Evolutionary conservation across 2,888 invertebrate genomes (phyloP).

Genomic region (Branchellion lobata): DNA sequence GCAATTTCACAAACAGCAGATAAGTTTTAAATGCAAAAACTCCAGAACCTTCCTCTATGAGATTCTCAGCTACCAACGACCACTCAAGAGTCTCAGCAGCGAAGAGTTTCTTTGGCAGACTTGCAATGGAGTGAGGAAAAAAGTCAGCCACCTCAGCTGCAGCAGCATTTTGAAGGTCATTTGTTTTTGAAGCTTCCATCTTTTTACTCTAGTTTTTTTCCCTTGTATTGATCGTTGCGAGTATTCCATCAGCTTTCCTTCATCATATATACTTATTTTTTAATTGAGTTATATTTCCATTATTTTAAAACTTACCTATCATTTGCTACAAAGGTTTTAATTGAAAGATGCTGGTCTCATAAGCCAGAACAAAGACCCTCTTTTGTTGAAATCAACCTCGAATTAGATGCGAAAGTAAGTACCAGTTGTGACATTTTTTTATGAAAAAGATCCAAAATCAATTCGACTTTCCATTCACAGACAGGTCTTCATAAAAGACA

Average conservation of each 20-base stretch:
- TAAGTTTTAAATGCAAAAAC: no score
- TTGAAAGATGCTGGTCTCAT: conserved; percentile 60
- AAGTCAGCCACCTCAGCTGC: conserved; percentile 56
- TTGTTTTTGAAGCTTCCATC: no score
- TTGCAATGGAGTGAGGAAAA: conserved; percentile 72
- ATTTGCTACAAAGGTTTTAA: conserved; percentile 54
- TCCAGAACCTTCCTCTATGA: conserved; percentile 94
- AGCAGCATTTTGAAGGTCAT: conserved; percentile 60
- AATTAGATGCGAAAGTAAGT: conserved; percentile 51
- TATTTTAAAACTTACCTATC: no score
- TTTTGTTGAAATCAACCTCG: conserved; percentile 58
- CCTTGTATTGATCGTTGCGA: no score
- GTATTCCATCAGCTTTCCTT: background rate
- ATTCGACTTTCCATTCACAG: conserved; percentile 50
- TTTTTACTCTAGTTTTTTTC: no score
- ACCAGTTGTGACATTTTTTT: background rate
- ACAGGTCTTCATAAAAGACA: conserved; percentile 59
- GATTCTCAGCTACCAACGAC: conserved; percentile 87
- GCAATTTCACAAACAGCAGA: no score
- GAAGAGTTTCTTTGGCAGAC: conserved; percentile 95
- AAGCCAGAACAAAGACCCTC: conserved; percentile 57
- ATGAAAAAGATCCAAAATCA: background rate
- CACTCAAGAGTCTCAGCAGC: conserved; percentile 84
- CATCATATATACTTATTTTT: conserved; percentile 31
- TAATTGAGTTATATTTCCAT: no score